Conservation (phyloP, 2,113 vertebrate genomes). For the Argyrosomus japonicus region DNA sequence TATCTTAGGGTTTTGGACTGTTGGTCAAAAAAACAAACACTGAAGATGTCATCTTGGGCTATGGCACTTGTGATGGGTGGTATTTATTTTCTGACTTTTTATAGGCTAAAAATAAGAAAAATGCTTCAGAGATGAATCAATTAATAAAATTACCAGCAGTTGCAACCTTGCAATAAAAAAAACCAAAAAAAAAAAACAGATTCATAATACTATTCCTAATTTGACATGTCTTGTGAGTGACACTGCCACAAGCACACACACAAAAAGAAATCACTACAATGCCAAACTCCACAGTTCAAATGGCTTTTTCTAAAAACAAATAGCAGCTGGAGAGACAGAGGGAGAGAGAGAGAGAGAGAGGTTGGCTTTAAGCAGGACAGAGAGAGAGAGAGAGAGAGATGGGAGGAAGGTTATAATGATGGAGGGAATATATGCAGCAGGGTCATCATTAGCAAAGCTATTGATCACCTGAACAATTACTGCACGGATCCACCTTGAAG, state of each 20-base stretch:
- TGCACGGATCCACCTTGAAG: neutral
- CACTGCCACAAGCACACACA: neutral
- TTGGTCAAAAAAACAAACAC: neutral
- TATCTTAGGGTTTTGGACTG: neutral
- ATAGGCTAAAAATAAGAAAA: no score
- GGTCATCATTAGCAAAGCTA: neutral
- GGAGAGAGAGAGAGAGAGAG: constrained; percentile 20
- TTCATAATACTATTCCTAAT: no score
- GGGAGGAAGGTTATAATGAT: neutral
- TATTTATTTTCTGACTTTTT: neutral
- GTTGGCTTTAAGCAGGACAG: neutral
- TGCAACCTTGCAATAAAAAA: neutral
- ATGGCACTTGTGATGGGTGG: neutral
- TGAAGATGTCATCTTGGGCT: neutral
- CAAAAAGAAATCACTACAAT: neutral
- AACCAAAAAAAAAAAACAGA: neutral
- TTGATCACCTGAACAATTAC: constrained; percentile 4
- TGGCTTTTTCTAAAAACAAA: neutral
- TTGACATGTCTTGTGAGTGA: neutral
- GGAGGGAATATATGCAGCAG: neutral
- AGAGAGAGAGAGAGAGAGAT: constrained; percentile 4
- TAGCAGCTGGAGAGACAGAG: constrained; percentile 5
- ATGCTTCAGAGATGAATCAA: neutral
- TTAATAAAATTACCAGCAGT: no score
- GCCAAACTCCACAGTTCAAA: neutral